Conservation (phyloP, 1,140 invertebrate species). For the Xylocopa sonorina region DNA sequence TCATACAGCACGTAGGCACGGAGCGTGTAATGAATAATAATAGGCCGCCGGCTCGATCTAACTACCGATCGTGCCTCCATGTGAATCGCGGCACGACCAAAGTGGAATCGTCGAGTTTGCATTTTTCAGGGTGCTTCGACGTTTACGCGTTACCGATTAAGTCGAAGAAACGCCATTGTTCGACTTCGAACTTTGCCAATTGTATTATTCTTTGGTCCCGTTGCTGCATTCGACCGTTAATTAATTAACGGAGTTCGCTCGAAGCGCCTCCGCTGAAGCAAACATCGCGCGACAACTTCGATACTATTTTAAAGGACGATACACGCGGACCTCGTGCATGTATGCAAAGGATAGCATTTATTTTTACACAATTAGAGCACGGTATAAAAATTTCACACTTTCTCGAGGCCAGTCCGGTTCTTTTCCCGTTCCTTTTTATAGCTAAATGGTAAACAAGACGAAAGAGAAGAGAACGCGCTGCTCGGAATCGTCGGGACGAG, state of each 20-base stretch:
- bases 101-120: background rate
- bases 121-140: constrained; percentile 33
- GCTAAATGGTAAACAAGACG: constrained; percentile 4
- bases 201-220: constrained; percentile 49
- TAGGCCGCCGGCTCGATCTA: constrained; percentile 17
- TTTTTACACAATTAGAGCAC: no score
- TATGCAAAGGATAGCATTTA: no score
- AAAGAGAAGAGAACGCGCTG: constrained; percentile 12
- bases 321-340: no score
- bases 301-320: no score
- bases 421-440: background rate
- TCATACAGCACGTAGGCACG: constrained; percentile 25
- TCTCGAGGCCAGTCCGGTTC: constrained; percentile 1
- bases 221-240: no score
- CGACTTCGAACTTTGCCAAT: constrained; percentile 27
- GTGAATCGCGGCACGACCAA: constrained; percentile 13
- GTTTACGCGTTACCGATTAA: constrained; percentile 29
- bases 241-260: constrained; percentile 47
- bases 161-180: constrained; percentile 12
- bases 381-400: no score
- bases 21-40: constrained; percentile 43
- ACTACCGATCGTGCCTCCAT: constrained; percentile 22
- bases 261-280: no score
- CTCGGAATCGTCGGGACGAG: constrained; percentile 7
- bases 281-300: no score